Evolutionary conservation across 2,888 invertebrate species (phyloP), one percentile per base, ranked within the genome.

Genomic region (Emmelina monodactyla): DNA sequence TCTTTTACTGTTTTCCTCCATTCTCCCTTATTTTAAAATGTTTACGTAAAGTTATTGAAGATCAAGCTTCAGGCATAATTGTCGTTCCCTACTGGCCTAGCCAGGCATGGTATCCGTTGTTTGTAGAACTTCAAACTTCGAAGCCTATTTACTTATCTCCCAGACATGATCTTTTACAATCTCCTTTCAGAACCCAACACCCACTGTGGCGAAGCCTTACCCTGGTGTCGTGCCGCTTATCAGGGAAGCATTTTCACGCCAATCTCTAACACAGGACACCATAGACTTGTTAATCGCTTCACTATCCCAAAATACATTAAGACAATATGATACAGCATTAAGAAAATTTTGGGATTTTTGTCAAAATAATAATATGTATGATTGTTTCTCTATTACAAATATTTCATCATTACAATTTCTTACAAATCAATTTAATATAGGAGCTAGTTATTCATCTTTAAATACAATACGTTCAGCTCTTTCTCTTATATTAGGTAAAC

Each of bases 161-260:
- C 3, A 16, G 9, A 3, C 2, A 31, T 14, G 31, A 31, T 16
- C 16, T 31, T n/a, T 16, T 31, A 5, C 9, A 7, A 9, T 19
- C 19, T 19, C 31, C 31, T 31, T 31, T 31, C 31, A 31, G 31
- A 9, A 31, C 31, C 2, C 31, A 6, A 31, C 33, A 33, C 15
- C 14, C 12, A 11, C 10, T 22, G 3, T 10, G 25, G 4, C 13
- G 14, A 11, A 13, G 25, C 7, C 33, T 22, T 33, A 22, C 33
- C 33, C 33, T 33, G 33, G 33, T 22, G 12, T 22, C 33, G 10
- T 22, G 14, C 19, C 14, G 7, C 22, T 33, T 33, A 33, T 33
- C 33, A 33, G 33, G 33, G 14, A 13, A 22, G 22, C 33, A 10
- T 33, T 33, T 15, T 13, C 10, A 14, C 22, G 14, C 4, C 22